A percentile compares a stretch with the other conserved stretches of the same genome.
phyloP scores from a whole-genome alignment of 2,113 vertebrate species.

The Alosa alosa region DNA sequence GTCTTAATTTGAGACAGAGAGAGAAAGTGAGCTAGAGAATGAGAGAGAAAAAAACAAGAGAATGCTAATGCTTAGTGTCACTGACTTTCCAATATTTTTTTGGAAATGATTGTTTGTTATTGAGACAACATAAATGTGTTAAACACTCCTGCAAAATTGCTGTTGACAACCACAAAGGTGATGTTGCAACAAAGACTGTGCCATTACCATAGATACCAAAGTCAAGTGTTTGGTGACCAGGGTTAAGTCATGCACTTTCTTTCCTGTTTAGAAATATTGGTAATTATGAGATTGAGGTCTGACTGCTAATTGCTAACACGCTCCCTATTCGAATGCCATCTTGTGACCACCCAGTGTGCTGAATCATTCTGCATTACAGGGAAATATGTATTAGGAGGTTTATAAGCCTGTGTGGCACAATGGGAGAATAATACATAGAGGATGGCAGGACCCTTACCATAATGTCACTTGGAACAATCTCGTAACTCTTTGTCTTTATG shows the following conservation, averaged over 20 bases:
- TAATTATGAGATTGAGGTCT: neutral
- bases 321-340: neutral
- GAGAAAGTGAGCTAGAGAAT: neutral
- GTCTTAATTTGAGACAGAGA: neutral
- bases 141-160: neutral
- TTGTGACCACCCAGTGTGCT: neutral
- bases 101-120: neutral
- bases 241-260: neutral
- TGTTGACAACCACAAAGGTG: neutral
- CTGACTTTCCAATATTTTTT: neutral
- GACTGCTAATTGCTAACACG: neutral
- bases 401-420: neutral
- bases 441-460: neutral
- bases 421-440: neutral
- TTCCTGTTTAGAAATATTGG: constrained; percentile 9
- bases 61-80: neutral
- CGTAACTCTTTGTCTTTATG: constrained; percentile 50
- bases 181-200: neutral
- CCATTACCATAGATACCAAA: neutral
- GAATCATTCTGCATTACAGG: neutral
- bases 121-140: neutral
- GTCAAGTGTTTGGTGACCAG: constrained; percentile 14
- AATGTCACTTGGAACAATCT: constrained; percentile 46
- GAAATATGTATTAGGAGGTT: neutral
- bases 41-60: neutral